phyloP scores from a whole-genome alignment of 2,113 vertebrate genomes.

The Phaetusa simplex region DNA sequence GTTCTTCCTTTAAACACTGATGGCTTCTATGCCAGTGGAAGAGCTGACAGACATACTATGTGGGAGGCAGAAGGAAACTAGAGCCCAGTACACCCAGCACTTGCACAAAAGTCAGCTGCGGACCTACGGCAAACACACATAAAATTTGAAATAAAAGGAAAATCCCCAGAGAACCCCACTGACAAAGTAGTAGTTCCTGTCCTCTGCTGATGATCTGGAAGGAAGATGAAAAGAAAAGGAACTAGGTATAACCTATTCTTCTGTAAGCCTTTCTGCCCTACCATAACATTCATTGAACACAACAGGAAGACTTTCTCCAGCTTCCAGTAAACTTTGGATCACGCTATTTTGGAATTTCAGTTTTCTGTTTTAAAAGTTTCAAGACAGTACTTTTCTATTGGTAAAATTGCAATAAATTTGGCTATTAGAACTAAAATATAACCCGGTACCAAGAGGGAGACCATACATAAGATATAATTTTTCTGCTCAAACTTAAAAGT shows the following conservation, averaged over 20 bases:
- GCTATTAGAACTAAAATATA: background rate
- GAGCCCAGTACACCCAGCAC: background rate
- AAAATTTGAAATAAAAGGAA: background rate
- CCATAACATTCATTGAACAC: background rate
- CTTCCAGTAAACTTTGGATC: background rate
- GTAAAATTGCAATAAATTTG: background rate
- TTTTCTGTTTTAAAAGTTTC: background rate
- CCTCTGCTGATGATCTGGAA: background rate
- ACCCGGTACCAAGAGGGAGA: background rate
- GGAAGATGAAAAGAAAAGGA: background rate
- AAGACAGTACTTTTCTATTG: background rate
- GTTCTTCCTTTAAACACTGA: background rate
- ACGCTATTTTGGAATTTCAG: background rate
- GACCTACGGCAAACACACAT: background rate
- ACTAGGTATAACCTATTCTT: background rate
- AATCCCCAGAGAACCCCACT: background rate
- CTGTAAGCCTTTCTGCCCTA: background rate
- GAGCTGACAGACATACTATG: background rate
- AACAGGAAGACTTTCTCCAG: background rate
- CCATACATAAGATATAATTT: background rate
- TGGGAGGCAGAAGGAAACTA: background rate
- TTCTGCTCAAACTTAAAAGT: background rate
- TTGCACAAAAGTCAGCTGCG: background rate
- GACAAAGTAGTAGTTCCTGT: background rate
- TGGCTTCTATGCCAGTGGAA: background rate